Base-by-base conservation (phyloP, 2,888 invertebrate species). In the Cataglyphis rosenhaueri region DNA sequence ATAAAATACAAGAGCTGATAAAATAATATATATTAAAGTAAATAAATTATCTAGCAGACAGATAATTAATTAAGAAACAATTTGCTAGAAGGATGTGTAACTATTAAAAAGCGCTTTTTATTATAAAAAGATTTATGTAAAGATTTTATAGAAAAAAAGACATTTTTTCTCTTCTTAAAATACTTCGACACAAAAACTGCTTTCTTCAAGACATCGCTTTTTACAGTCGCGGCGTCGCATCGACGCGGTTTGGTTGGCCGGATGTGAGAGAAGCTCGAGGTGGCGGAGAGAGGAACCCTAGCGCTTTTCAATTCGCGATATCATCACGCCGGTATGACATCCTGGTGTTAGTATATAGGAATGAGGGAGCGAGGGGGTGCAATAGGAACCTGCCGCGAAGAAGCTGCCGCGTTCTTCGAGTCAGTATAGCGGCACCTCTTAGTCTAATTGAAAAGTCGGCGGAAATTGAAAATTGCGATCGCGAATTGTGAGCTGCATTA, bases 361-460 rank as follows among this genome's bases (percentile, higher is more conserved):
- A 81, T 75, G 83, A 8, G 8, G n/a, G 52, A 57, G 52, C 25
- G 35, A 71, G 35, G 71, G 82, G 71, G 68, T 83, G 86, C 82
- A 85, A 87, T 68, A 83, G 87, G 82, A 89, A 85, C 73, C 84
- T 71, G 88, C 83, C 88, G 90, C 90, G 92, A 91, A 91, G 92
- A 90, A 92, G 90, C 89, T 88, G 88, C 86, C 82, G 82, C 82
- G 85, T 81, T 78, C 35, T 48, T 59, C 62, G 78, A 68, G 78
- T 48, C 68, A 32, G 66, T 76, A 86, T 84, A 89, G 86, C 92
- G 87, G 93, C 93, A 92, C 94, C 94, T 94, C 94, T 94, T 94
- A 94, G 94, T 94, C 94, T 94, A 94, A 94, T 94, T 94, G 94
- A 94, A 94, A 94, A 94, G 94, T 94, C 94, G 94, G 93, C 92